Evolutionary conservation across 1,140 invertebrate species (phyloP), one percentile per base, ranked within the genome.

Genomic region (Eulimnadia texana): DNA sequence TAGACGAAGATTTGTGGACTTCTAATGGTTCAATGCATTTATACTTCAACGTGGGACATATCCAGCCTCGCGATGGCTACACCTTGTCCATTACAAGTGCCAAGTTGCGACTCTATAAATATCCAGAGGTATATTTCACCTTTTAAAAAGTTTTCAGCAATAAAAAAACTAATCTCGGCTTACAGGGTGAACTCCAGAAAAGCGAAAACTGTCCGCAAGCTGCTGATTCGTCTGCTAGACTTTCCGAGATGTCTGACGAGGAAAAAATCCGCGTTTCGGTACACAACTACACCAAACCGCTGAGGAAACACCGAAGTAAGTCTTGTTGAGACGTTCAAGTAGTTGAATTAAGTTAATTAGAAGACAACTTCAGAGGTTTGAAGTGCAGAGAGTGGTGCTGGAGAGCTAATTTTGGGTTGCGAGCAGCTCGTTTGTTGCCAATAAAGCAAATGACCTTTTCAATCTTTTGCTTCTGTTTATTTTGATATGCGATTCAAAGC

Each of bases 191-290:
- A 42, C 6, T 16, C 16, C 16, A 42, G 6, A 42, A 42, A 16
- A 16, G 33, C 33, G 33, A 42, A 16, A 16, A 42, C n/a, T n/a
- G n/a, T n/a, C n/a, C n/a, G 33, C 6, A 42, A 9, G 6, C 6
- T 16, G 33, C 33, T 16, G 33, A 42, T 42, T 42, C 33, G 16
- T 6, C 33, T 16, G 16, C 33, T 16, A 11, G 24, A 16, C 55
- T 11, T 2, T n/a, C 19, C 10, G 24, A 56, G 13, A 1, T 33
- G 10, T 27, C 24, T 3, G 77, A 80, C 20, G 79, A 81, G 22
- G 78, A 77, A 64, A 74, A 79, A 61, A 75, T 82, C 29, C 72
- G 79, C 60, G 77, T 83, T 63, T 80, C 80, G 0, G 74, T 81
- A 11, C 82, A 78, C 61, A 80, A 76, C 68, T 83, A 82, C 65